Evolutionary conservation across 1,140 invertebrate genomes (phyloP), one percentile per base, ranked within the genome.

Genomic region (Drosophila baimaii): DNA sequence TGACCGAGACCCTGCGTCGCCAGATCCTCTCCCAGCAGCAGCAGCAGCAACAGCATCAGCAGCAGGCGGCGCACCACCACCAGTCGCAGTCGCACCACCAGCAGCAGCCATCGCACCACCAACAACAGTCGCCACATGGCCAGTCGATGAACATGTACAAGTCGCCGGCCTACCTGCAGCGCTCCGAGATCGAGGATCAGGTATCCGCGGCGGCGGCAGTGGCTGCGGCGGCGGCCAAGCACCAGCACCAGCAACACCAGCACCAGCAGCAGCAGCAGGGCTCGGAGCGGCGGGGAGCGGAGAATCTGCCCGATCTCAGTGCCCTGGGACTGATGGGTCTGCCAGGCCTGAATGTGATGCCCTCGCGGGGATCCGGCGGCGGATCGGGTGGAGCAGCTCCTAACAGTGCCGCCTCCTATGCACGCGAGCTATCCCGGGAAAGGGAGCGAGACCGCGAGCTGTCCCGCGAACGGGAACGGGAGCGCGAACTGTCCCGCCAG

Each of bases 111-210:
- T 81, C 85, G 39, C 85, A 90, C 29, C 85, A 90, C 39, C 78
- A 79, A 0, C 78, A 90, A 21, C 85, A 91, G 55, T 90, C 90
- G 51, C 90, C 90, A 7, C 74, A 90, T 35, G 57, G 64, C 2
- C 90, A 88, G 66, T 84, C 90, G 10, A 90, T 91, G 90, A 91
- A 91, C 56, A 91, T 91, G 86, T 91, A 91, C 74, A 91, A 91
- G 57, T 90, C 90, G 0, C 90, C 90, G 27, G 90, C 90, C 0
- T 91, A 91, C 61, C 57, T 91, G 65, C 90, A 91, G 17, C 71
- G 90, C 7, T 91, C 90, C 27, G 90, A 91, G 64, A 91, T 91
- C 27, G 90, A 91, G 55, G 90, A 91, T 69, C 90, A 90, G 44
- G 79, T 91, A 9, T 89, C 90, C 8, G 88, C 81, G 5, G 84